Evolutionary conservation across 2,113 vertebrate genomes (phyloP), one percentile per base, ranked within the genome.

Genomic region (Pardalotus punctatus): DNA sequence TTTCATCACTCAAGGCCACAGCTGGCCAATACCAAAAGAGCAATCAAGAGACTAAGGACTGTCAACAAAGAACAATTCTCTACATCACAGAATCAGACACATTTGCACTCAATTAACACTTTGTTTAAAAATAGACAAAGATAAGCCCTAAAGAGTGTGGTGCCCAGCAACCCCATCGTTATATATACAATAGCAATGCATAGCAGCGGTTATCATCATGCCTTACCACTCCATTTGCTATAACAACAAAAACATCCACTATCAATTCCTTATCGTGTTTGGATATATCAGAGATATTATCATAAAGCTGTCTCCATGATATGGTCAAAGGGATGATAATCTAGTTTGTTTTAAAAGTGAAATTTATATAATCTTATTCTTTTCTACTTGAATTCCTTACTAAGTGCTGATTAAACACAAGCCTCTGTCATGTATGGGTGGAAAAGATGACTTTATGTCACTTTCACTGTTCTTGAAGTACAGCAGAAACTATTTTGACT

Each of bases 1-100:
- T 97, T 96, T 97, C 97, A 96, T 96, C 96, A 97, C 95, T 97
- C 79, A 78, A 90, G 69, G 58, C 73, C 88, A 96, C 96, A 98
- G 96, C 93, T 96, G 96, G 90, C 60, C 88, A 96, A 83, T 96
- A 92, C 93, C 90, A 94, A 97, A 90, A 89, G 96, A 88, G 88
- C 90, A 93, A 96, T 96, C 93, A 94, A 69, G 94, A 82, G 72
- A 62, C 96, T 88, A 84, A 89, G 79, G 71, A 94, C 65, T 92
- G 83, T 95, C 96, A 94, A 94, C 93, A 92, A 96, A 97, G 88
- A 90, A 62, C 70, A 95, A 84, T 88, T 95, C 89, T 92, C 53
- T 70, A 93, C 84, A 93, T 96, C 94, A 96, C 81, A 92, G 94
- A 95, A 96, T 95, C 57, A 92, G 84, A 96, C 76, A 92, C 58